Conservation (phyloP, 2,797 vertebrate species). For the Buphagus erythrorhynchus region DNA sequence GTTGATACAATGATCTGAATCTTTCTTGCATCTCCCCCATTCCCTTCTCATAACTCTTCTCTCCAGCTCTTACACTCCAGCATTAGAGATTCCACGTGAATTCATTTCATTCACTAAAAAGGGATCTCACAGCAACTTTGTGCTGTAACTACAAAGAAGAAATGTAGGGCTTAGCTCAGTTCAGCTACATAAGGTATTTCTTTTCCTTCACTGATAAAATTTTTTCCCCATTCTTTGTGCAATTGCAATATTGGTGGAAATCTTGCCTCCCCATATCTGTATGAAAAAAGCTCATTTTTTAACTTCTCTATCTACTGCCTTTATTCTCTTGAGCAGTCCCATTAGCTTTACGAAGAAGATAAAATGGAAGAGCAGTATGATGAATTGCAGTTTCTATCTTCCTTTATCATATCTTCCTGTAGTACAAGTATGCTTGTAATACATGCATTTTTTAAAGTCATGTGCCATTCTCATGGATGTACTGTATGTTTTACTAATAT, state of each 20-base stretch:
- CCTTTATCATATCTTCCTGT: background rate
- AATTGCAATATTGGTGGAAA: background rate
- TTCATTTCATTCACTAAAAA: background rate
- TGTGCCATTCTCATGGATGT: background rate
- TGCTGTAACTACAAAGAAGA: background rate
- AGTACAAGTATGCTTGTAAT: background rate
- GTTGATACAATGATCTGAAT: background rate
- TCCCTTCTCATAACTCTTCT: background rate
- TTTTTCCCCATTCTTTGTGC: background rate
- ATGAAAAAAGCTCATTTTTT: background rate
- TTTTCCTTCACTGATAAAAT: background rate
- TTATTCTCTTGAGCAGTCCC: background rate
- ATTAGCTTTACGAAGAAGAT: background rate
- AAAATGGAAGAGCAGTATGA: background rate
- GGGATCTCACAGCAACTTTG: background rate
- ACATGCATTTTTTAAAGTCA: background rate
- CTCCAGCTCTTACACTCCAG: background rate
- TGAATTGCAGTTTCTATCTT: background rate
- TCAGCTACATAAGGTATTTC: background rate
- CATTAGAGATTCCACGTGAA: accelerated
- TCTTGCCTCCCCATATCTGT: background rate
- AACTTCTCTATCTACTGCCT: background rate
- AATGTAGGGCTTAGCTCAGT: background rate
- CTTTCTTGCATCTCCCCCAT: background rate
- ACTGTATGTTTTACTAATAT: background rate